Percentiles rank a stretch among this genome's conserved stretches.
Evolutionary conservation across 2,113 vertebrate genomes (phyloP).

Genomic region (Periophthalmus modestus): DNA sequence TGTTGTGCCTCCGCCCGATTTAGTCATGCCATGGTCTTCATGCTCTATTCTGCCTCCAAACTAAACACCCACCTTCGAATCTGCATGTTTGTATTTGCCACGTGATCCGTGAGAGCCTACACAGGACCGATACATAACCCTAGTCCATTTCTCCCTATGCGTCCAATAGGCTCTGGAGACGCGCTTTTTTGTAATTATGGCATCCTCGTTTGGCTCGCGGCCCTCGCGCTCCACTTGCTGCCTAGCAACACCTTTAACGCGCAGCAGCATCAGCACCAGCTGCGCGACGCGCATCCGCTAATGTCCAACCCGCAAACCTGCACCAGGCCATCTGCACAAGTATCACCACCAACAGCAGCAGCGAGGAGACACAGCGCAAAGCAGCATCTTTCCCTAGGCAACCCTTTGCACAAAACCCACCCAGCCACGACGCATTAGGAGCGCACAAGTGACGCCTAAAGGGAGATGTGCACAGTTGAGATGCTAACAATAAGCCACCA

Average conservation of each 20-base stretch:
- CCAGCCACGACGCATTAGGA: neutral
- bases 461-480: neutral
- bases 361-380: neutral
- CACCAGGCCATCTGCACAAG: constrained; percentile 38
- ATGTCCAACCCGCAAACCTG: constrained; percentile 50
- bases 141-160: no score
- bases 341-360: neutral
- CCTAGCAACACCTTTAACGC: constrained; percentile 75
- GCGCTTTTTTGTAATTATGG: neutral
- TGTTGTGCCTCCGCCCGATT: neutral
- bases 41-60: neutral
- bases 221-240: constrained; percentile 53
- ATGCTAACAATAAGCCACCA: constrained; percentile 4
- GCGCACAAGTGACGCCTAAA: neutral
- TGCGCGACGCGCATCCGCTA: constrained; percentile 21
- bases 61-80: neutral
- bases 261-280: constrained; percentile 74
- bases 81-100: neutral
- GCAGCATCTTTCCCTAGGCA: neutral
- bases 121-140: no score
- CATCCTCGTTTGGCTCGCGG: constrained; percentile 18
- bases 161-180: no score
- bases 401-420: neutral
- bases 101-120: no score
- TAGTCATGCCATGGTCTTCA: neutral